Base-by-base conservation (phyloP, 2,797 vertebrate species). In the Huso huso region DNA sequence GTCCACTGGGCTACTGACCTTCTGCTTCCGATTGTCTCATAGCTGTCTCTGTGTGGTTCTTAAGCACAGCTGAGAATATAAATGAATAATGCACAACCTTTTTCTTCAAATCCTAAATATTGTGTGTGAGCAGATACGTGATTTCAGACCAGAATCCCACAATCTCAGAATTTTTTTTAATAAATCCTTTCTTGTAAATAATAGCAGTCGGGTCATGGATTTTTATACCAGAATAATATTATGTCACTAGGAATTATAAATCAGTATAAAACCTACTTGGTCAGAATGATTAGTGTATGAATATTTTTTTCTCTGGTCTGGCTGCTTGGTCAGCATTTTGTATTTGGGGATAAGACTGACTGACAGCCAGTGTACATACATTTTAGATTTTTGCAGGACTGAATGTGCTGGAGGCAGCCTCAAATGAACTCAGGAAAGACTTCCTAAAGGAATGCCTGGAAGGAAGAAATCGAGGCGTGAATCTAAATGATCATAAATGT, bases 281-380 rank as follows among this genome's bases (percentile, higher is more conserved):
- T 84, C 79, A 76, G 68, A 76, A 71, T 62, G 50, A 70, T 72
- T 72, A 68, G 68, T 71, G 74, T 83, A 73, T 72, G 71, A 77
- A 72, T 79, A 62, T 48, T 15, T 75, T 75, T 53, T 76, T 62
- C 55, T 58, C 71, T 66, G 68, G n/a, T 53, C 77, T 62, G 58
- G 60, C 71, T 65, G 68, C 15, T 68, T 51, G 66, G 77, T 71
- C 68, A 48, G 70, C 73, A 69, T 68, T 23, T 11, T 48, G 23
- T 37, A 37, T 73, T 51, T 53, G 66, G 66, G n/a, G 65, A 61
- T 50, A 7, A 15, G 51, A 63, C 66, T 81, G 79, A 85, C 69
- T 78, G 81, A 80, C 80, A 79, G 74, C 70, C 61, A 68, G 61
- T 70, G 64, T 49, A 6, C 68, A 61, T 71, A 79, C 72, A 73